Base-by-base conservation (phyloP, 1,140 invertebrate genomes). In the Platyscapa corneri region DNA sequence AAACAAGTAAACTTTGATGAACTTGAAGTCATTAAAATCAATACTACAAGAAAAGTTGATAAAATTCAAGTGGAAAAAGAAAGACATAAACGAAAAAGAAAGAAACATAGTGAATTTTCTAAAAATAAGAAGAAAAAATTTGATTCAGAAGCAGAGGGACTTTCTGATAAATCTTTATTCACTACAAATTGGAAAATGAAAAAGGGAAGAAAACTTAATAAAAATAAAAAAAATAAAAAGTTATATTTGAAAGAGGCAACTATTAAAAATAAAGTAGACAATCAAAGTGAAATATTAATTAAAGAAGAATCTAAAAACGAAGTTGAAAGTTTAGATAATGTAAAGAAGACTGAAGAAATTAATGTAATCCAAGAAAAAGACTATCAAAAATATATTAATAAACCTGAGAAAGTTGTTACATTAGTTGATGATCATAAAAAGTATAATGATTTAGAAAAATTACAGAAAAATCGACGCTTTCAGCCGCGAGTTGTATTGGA, bases 401-500 rank as follows among this genome's bases (percentile, higher is more conserved):
- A 79, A 18, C 12, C 12, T 10, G 75, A 77, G 6, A 78, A 83
- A 30, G 37, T 37, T 10, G 34, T 1, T 27, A 14, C 27, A 27
- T 53, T 30, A 6, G 32, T 37, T 23, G 60, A 78, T 23, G 32
- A 77, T 27, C 7, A 70, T 53, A 74, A 79, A 74, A 87, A 87
- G 23, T 81, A 42, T 46, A 86, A 88, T 83, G 89, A 89, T 67
- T 84, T 93, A 60, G 89, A 93, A 75, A 90, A 86, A 75, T 83
- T 91, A 75, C 88, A 90, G 27, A 92, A 90, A 34, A 88, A 91
- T 89, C 90, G 89, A 79, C 85, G 89, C 79, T 90, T 91, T 37
- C 93, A 91, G 53, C 93, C 92, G 5, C 89, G 92, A 86, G 92
- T 93, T 0, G 89, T 93, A n/a, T 85, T 93, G 37, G 92, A 93